phyloP scores from a whole-genome alignment of 2,113 vertebrate species.

The Callocephalon fimbriatum region DNA sequence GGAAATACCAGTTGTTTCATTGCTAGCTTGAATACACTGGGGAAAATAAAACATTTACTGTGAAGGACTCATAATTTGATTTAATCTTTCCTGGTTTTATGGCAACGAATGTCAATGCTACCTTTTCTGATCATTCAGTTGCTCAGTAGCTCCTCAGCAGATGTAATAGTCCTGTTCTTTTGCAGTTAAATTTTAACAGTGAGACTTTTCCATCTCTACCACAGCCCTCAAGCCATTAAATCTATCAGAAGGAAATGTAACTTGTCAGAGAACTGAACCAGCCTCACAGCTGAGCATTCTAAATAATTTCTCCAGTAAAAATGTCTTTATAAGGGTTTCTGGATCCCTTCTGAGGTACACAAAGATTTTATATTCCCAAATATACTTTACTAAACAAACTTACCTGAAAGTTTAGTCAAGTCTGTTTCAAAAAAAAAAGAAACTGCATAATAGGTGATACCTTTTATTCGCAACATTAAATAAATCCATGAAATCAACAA shows the following conservation, averaged over 20 bases:
- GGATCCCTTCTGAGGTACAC: not conserved
- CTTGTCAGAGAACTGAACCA: not conserved
- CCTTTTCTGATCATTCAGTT: conserved; percentile 26
- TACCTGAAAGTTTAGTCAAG: not conserved
- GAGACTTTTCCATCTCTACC: not conserved
- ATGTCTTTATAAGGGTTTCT: not conserved
- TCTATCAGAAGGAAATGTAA: not conserved
- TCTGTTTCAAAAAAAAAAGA: not conserved
- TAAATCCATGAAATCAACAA: not conserved
- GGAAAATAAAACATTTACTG: conserved; percentile 42
- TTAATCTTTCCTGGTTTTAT: conserved; percentile 35
- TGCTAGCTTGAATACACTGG: conserved; percentile 10
- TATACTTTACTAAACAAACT: not conserved
- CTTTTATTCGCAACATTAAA: not conserved
- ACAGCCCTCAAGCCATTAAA: not conserved
- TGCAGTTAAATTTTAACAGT: conserved; percentile 12
- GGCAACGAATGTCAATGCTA: not conserved
- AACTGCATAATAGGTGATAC: not conserved
- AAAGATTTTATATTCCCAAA: not conserved
- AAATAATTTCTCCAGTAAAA: not conserved
- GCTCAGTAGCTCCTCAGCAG: not conserved
- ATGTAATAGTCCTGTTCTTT: not conserved
- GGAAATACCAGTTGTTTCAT: conserved; percentile 45
- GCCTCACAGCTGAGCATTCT: not conserved
- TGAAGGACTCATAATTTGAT: conserved; percentile 20